Base-by-base conservation (phyloP, 2,113 vertebrate genomes). In the Glaucidium brasilianum region DNA sequence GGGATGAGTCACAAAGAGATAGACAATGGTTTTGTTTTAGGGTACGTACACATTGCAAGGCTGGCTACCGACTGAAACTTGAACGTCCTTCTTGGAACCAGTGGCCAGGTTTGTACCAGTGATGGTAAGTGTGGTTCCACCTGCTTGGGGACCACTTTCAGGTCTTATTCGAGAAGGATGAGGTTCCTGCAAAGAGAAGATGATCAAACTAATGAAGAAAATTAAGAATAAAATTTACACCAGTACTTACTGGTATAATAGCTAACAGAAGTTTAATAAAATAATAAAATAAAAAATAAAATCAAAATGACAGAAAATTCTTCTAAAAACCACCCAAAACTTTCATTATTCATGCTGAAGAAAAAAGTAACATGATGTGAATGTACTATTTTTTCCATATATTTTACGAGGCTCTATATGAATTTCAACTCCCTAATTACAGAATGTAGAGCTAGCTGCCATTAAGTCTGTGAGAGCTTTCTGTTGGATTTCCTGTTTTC, bases 51-150 rank as follows among this genome's bases (percentile, higher is more conserved):
- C 98, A 94, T 98, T 95, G 96, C 99, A 99, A 62, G 97, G 95
- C 67, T 98, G 97, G 16, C 56, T 93, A 2, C 96, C 98, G 0
- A 99, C 97, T 5, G 83, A 96, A 92, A 99, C 98, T 10, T 84
- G 81, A 50, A 99, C 96, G 17, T 99, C 99, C 22, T 98, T 98
- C 94, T 97, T 97, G 22, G 98, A 98, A 25, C 99, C 99, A 0
- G 99, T 99, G 96, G 99, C 97, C 95, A 99, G 93, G 83, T 98
- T 25, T 9, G 37, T 35, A 52, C 99, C 99, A 1, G 2, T 77
- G 96, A 99, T 99, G 60, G 99, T 99, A 96, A 99, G 98, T 6
- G 95, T 84, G 6, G 99, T 99, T 41, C 99, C 99, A 4, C 99
- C 99, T 0, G 98, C 99, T 23, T 98, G 98, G 1, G 99, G 99